A percentile compares a stretch with the other conserved stretches of the same genome.
These are phyloP conservation scores for Melospiza melodia DNA, from an alignment of 2,113 vertebrate species.

Conservation along the genomic window DNA sequence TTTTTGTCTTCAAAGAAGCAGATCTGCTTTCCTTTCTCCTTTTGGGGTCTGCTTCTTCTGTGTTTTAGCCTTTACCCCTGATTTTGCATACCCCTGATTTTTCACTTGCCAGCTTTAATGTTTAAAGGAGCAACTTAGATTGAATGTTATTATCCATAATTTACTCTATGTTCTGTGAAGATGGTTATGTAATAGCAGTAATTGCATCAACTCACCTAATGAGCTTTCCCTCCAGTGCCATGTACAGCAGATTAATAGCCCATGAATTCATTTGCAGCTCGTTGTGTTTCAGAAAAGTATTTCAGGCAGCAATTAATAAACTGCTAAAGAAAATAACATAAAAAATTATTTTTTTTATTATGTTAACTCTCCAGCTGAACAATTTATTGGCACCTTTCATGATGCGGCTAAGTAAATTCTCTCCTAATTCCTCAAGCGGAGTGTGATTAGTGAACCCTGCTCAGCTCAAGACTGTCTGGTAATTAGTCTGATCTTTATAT, in stretches of 20 bases:
- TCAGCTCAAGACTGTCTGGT: constrained; percentile 5
- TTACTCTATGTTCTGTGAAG: constrained; percentile 69
- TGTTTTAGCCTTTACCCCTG: neutral
- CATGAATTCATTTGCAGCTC: constrained; percentile 72
- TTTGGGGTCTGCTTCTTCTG: neutral
- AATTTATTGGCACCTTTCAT: constrained; percentile 67
- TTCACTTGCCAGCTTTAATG: constrained; percentile 34
- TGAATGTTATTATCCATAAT: constrained; percentile 66
- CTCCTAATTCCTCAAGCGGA: constrained; percentile 30
- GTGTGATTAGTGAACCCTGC: constrained; percentile 20
- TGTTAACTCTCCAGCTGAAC: constrained; percentile 64
- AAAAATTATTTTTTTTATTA: constrained; percentile 64
- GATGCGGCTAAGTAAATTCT: constrained; percentile 42
- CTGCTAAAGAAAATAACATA: constrained; percentile 64
- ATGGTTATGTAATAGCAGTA: constrained; percentile 73
- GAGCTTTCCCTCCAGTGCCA: constrained; percentile 70
- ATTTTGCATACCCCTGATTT: neutral
- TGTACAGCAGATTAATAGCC: constrained; percentile 75
- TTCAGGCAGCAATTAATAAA: constrained; percentile 72
- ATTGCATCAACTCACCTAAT: constrained; percentile 71
- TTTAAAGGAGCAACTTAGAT: constrained; percentile 26
- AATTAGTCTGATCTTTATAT: constrained; percentile 42
- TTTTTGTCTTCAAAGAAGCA: neutral
- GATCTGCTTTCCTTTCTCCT: neutral
- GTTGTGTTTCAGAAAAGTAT: constrained; percentile 71